These are phyloP conservation scores for Eubasilissa splendida DNA, from an alignment of 2,888 invertebrate species.

Conservation along the genomic window DNA sequence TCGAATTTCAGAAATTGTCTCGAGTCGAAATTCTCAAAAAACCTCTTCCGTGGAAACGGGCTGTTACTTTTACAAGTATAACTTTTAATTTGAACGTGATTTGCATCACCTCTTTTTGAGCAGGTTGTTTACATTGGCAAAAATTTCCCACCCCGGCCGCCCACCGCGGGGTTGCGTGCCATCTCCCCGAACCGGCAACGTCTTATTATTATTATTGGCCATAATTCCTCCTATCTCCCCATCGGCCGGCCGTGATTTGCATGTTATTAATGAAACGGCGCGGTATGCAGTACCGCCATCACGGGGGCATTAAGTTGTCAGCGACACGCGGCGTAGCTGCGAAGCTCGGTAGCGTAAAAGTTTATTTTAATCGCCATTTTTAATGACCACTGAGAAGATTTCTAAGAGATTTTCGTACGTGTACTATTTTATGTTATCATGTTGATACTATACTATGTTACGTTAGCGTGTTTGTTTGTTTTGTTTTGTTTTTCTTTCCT, in stretches of 20 bases:
- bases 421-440: too few relatives aligned
- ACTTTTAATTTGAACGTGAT: too few relatives aligned
- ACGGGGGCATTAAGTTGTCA: conserved; percentile 26
- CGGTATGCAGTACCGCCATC: not conserved
- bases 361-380: not conserved
- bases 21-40: too few relatives aligned
- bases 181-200: not conserved
- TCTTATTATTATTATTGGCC: conserved; percentile 12
- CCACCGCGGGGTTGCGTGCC: not conserved
- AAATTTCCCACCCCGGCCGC: not conserved
- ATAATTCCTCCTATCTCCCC: conserved; percentile 10
- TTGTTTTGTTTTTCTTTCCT: too few relatives aligned
- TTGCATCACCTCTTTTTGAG: too few relatives aligned
- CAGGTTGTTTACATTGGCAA: not conserved
- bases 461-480: too few relatives aligned
- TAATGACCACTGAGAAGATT: too few relatives aligned
- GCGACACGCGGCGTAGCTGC: conserved; percentile 16
- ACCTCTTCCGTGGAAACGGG: too few relatives aligned
- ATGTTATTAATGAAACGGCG: conserved; percentile 24
- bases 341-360: not conserved
- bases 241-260: not conserved
- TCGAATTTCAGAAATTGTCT: too few relatives aligned
- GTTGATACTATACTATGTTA: too few relatives aligned
- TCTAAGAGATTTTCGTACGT: too few relatives aligned
- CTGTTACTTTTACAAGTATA: too few relatives aligned